Evolutionary conservation across 2,888 invertebrate species (phyloP).

Genomic region (Agapostemon virescens): DNA sequence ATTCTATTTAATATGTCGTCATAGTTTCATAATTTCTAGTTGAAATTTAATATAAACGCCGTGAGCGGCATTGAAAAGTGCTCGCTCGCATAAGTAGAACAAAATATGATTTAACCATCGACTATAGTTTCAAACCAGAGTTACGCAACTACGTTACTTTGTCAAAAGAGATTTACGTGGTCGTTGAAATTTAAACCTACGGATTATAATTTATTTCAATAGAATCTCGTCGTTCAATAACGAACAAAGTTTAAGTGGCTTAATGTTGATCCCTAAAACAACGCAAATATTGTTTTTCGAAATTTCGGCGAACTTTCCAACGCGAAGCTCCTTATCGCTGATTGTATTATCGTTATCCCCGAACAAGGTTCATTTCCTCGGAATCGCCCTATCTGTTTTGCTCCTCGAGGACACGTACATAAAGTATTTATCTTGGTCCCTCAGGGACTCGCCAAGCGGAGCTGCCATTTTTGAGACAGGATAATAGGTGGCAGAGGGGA

Average conservation of each 20-base stretch:
- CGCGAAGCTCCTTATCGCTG: background rate
- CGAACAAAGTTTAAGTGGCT: background rate
- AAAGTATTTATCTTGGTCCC: constrained; percentile 21
- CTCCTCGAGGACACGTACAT: constrained; percentile 1
- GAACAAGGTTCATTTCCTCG: background rate
- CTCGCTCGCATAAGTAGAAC: background rate
- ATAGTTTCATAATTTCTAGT: background rate
- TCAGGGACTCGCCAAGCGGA: background rate
- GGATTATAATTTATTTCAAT: background rate
- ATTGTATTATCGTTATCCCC: background rate
- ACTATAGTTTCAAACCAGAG: background rate
- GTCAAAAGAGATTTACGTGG: background rate
- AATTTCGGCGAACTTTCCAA: background rate
- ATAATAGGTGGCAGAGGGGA: too few relatives aligned
- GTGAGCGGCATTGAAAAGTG: too few relatives aligned
- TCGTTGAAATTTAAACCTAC: background rate
- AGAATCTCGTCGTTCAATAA: background rate
- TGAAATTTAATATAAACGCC: background rate
- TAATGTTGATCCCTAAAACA: background rate
- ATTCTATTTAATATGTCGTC: background rate
- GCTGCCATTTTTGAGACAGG: background rate
- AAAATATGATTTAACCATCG: background rate
- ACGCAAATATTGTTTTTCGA: background rate
- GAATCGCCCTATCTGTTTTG: background rate
- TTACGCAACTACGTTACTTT: background rate